These are phyloP conservation scores for Pseudochaenichthys georgianus DNA, from an alignment of 2,797 vertebrate genomes.

Conservation along the genomic window DNA sequence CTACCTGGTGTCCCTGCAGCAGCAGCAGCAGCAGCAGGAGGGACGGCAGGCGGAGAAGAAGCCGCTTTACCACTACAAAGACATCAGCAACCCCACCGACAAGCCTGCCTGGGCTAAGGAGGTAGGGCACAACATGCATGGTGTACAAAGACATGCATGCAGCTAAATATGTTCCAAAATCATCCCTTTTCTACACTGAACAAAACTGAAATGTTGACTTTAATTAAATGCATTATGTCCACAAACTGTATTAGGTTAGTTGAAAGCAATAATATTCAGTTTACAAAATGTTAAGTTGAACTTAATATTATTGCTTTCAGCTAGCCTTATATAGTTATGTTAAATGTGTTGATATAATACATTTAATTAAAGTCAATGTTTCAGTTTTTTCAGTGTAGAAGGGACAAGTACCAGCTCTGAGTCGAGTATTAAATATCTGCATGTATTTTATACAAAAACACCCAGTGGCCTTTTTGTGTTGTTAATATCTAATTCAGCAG, in stretches of 20 bases:
- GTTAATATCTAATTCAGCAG: conserved; percentile 44
- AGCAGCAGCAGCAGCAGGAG: conserved; percentile 89
- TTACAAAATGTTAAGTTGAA: too few relatives aligned
- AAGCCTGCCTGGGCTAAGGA: conserved; percentile 98
- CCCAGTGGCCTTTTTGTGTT: conserved; percentile 25
- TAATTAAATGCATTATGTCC: too few relatives aligned
- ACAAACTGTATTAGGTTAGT: too few relatives aligned
- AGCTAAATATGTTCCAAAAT: background rate
- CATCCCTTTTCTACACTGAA: too few relatives aligned
- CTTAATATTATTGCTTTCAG: too few relatives aligned
- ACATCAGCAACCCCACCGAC: conserved; percentile 91
- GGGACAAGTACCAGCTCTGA: background rate
- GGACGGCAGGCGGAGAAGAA: conserved; percentile 92
- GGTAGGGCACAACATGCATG: conserved; percentile 76
- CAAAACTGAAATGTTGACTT: too few relatives aligned
- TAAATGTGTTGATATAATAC: too few relatives aligned
- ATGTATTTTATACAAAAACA: background rate
- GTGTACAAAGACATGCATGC: conserved; percentile 14
- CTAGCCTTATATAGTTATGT: too few relatives aligned
- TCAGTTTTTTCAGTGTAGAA: too few relatives aligned
- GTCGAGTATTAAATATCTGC: background rate
- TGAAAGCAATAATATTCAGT: too few relatives aligned
- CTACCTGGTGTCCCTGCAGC: conserved; percentile 92
- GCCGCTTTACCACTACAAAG: conserved; percentile 95
- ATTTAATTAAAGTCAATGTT: too few relatives aligned